Conservation (phyloP, 2,888 invertebrate genomes). For the Platypus cylindrus region DNA sequence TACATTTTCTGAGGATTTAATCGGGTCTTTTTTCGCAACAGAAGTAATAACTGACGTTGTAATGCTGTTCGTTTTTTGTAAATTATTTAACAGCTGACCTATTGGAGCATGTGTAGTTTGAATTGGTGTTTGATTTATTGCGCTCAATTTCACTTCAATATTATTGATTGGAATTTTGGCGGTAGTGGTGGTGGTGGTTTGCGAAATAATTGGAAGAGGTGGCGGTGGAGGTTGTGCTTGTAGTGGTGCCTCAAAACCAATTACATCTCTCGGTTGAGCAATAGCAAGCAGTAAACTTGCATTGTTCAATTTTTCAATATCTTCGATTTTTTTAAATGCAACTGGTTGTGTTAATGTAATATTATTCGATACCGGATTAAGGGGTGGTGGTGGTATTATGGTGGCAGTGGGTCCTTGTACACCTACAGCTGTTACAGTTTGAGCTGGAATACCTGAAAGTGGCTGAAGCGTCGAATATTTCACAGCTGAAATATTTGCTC, state of each 20-base stretch:
- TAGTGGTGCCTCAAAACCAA: slow-evolving; percentile 7
- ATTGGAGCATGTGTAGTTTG: too few relatives aligned
- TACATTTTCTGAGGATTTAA: slow-evolving; percentile 3
- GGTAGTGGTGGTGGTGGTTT: slow-evolving; percentile 29
- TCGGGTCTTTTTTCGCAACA: slow-evolving; percentile 19
- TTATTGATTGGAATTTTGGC: slow-evolving; percentile 22
- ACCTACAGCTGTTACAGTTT: slow-evolving; percentile 33
- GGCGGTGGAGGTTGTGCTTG: slow-evolving; percentile 28
- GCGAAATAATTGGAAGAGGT: slow-evolving; percentile 19
- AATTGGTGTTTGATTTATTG: slow-evolving; percentile 22
- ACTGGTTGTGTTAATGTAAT: slow-evolving; percentile 32
- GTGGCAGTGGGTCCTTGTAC: slow-evolving; percentile 35
- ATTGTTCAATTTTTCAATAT: slow-evolving; percentile 25
- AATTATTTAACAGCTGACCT: slow-evolving; percentile 22
- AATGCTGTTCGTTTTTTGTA: slow-evolving; percentile 26
- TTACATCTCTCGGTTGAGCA: slow-evolving; percentile 27
- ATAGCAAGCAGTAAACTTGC: slow-evolving; percentile 32
- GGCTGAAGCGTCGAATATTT: slow-evolving; percentile 38
- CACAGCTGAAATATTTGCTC: slow-evolving; percentile 44
- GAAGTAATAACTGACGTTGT: slow-evolving; percentile 33
- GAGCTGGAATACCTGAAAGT: slow-evolving; percentile 33
- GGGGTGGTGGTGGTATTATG: too few relatives aligned
- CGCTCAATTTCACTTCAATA: slow-evolving; percentile 27
- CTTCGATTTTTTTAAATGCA: slow-evolving; percentile 33
- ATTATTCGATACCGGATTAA: slow-evolving; percentile 30